Conservation (phyloP, 1,140 invertebrate species). For the Neotoxoptera formosana region DNA sequence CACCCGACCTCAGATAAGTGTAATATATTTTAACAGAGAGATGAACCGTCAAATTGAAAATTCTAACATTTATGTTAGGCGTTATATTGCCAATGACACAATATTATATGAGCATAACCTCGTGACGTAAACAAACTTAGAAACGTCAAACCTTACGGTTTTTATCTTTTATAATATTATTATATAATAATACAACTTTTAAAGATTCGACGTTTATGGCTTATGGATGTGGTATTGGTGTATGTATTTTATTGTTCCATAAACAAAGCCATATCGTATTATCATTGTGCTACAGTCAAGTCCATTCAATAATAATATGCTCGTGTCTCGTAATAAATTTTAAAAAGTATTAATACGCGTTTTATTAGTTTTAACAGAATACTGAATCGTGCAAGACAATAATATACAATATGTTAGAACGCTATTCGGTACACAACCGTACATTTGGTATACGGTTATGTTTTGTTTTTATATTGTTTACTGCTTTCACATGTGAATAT, state of each 20-base stretch:
- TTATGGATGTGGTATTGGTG: background rate
- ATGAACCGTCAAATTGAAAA: background rate
- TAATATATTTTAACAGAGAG: background rate
- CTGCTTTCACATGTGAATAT: background rate
- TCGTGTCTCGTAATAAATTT: background rate
- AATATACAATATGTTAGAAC: background rate
- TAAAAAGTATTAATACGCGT: background rate
- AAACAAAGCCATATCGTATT: background rate
- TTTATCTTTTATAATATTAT: conserved; percentile 14
- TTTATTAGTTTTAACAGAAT: conserved; percentile 1
- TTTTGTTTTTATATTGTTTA: background rate
- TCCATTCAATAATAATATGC: background rate
- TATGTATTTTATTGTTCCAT: background rate
- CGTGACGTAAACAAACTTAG: background rate
- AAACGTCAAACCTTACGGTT: background rate
- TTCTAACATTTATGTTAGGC: background rate
- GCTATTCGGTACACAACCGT: background rate
- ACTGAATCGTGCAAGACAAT: background rate
- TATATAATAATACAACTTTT: background rate
- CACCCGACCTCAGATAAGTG: background rate
- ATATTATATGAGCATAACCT: background rate
- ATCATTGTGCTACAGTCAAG: background rate
- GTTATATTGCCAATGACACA: background rate
- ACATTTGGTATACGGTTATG: background rate
- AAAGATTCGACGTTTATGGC: background rate